A percentile compares a stretch with the other conserved stretches of the same genome.
phyloP scores from a whole-genome alignment of 35 echinoderm and acorn worm genomes.

The Diadema setosum region DNA sequence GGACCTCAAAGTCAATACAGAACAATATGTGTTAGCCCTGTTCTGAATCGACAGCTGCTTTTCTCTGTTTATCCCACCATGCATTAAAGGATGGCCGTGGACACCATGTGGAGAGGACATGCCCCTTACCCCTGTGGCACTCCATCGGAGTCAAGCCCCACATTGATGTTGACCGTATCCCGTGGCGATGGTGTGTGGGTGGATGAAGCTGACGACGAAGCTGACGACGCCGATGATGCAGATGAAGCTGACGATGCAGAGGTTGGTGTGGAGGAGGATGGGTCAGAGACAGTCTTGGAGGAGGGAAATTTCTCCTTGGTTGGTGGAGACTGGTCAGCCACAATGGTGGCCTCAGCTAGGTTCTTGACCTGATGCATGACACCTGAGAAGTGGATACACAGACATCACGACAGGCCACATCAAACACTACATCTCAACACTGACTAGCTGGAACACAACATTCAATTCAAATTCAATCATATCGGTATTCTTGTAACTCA shows the following conservation, averaged over 20 bases:
- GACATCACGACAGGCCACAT: too few species aligned
- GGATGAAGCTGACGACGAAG: neutral
- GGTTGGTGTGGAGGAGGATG: neutral
- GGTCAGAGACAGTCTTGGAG: neutral
- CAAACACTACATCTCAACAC: too few species aligned
- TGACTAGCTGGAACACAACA: too few species aligned
- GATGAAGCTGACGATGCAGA: conserved; percentile 18
- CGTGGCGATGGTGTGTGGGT: conserved; percentile 38
- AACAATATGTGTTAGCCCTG: too few species aligned
- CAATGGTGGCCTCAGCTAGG: conserved; percentile 69
- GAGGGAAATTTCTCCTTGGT: conserved; percentile 49
- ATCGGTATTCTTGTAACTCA: too few species aligned
- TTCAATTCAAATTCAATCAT: too few species aligned
- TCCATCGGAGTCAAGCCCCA: conserved; percentile 72
- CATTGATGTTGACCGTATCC: conserved; percentile 52
- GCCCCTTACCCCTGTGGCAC: conserved; percentile 67
- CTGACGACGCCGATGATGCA: neutral
- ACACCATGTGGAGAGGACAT: too few species aligned
- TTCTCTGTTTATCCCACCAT: too few species aligned
- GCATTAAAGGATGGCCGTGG: too few species aligned
- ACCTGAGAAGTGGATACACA: too few species aligned
- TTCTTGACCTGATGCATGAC: conserved; percentile 99
- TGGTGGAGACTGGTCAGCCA: conserved; percentile 68
- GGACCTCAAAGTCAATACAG: too few species aligned
- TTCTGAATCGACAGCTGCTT: too few species aligned